phyloP scores from a whole-genome alignment of 2,888 invertebrate species.

The Oegoconia quadripuncta region DNA sequence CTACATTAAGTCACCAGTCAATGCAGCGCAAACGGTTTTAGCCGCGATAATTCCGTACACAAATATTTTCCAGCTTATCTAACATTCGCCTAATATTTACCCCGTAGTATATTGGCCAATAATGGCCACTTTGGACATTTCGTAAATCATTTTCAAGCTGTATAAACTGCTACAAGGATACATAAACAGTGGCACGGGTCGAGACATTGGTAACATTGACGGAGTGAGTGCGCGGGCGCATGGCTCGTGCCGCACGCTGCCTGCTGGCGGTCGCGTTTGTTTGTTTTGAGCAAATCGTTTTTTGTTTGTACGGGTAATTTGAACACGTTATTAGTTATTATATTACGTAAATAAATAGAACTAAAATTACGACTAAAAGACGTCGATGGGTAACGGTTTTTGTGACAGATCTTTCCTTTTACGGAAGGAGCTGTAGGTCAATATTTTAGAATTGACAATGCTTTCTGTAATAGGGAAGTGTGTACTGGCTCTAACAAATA shows the following conservation, averaged over 20 bases:
- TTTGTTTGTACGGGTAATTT: slow-evolving; percentile 22
- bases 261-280: slow-evolving; percentile 3
- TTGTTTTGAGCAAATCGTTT: slow-evolving; percentile 12
- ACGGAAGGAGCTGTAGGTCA: too few species aligned
- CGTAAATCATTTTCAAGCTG: slow-evolving; percentile 23
- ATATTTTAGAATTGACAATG: too few species aligned
- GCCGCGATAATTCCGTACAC: slow-evolving; percentile 27
- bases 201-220: slow-evolving; percentile 28
- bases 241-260: slow-evolving; percentile 6
- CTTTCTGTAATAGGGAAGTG: too few species aligned
- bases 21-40: slow-evolving; percentile 22
- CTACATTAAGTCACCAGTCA: slow-evolving; percentile 17
- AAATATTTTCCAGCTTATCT: slow-evolving; percentile 30
- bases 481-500: too few species aligned
- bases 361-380: too few species aligned
- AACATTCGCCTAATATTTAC: slow-evolving; percentile 3
- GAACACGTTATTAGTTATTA: slow-evolving; percentile 8
- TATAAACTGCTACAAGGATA: slow-evolving; percentile 39
- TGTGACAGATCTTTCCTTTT: too few species aligned
- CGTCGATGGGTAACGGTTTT: too few species aligned
- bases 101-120: not conserved
- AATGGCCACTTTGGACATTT: slow-evolving; percentile 22
- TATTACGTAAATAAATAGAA: not conserved
- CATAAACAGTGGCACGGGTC: slow-evolving; percentile 23
- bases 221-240: slow-evolving; percentile 13